Percentiles rank a stretch among this genome's conserved stretches.
These are phyloP conservation scores for Neotoxoptera formosana DNA, from an alignment of 1,140 invertebrate species.

Conservation along the genomic window DNA sequence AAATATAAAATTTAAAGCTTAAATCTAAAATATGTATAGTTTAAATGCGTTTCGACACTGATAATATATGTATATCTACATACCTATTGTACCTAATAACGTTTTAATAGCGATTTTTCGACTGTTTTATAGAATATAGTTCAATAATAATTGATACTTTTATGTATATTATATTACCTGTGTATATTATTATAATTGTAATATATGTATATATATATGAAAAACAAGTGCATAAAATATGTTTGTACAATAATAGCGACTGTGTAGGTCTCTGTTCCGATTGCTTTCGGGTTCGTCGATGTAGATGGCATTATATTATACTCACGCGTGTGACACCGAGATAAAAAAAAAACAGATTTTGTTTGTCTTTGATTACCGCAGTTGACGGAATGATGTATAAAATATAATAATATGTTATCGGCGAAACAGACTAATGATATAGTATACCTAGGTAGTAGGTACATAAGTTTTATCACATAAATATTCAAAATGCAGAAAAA, in stretches of 20 bases:
- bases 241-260: not conserved
- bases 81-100: not conserved
- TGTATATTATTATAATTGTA: not conserved
- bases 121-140: not conserved
- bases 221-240: not conserved
- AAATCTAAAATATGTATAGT: too few species aligned
- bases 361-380: too few species aligned
- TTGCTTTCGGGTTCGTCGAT: not conserved
- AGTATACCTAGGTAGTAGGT: too few species aligned
- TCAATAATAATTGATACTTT: not conserved
- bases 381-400: too few species aligned
- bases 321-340: too few species aligned
- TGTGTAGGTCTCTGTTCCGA: too few species aligned
- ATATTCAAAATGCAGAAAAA: too few species aligned
- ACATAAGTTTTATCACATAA: too few species aligned
- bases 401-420: too few species aligned
- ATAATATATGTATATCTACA: not conserved
- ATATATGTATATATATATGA: not conserved
- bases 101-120: not conserved
- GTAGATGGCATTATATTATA: not conserved
- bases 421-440: too few species aligned
- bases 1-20: too few species aligned
- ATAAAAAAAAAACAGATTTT: too few species aligned
- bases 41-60: not conserved
- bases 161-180: not conserved